Conservation (phyloP, 2,888 invertebrate genomes). For the Drosophila robusta region DNA sequence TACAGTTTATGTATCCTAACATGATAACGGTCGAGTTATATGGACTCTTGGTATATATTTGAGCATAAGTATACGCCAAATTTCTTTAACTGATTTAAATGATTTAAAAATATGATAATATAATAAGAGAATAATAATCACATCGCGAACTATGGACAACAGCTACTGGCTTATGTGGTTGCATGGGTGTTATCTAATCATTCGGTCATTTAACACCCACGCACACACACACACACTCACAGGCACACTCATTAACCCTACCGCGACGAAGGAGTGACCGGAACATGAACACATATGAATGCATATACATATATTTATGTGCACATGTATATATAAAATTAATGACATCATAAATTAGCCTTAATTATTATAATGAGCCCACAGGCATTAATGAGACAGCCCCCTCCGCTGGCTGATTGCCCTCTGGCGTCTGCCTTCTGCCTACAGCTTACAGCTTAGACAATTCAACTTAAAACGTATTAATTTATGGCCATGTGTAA, state of each 20-base stretch:
- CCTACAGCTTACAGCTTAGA: constrained; percentile 47
- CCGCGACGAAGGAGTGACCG: constrained; percentile 31
- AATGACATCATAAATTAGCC: constrained; percentile 81
- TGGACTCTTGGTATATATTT: too few species aligned
- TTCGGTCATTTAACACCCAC: constrained; percentile 47
- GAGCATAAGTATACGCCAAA: too few species aligned
- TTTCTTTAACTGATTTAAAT: too few species aligned
- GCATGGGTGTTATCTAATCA: constrained; percentile 40
- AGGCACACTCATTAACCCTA: constrained; percentile 17
- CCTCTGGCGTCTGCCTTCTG: constrained; percentile 7
- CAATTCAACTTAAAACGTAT: constrained; percentile 81
- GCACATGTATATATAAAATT: constrained; percentile 64
- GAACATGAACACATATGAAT: constrained; percentile 20
- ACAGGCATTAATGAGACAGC: constrained; percentile 63
- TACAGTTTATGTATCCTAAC: too few species aligned
- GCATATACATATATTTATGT: constrained; percentile 16
- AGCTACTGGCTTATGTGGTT: constrained; percentile 4
- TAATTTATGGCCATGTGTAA: constrained; percentile 78
- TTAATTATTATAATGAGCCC: constrained; percentile 82
- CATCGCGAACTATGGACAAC: background rate
- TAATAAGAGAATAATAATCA: too few species aligned
- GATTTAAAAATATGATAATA: too few species aligned
- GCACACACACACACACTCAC: constrained; percentile 14
- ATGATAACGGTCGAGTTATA: too few species aligned
- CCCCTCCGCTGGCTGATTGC: background rate